Percentiles rank a stretch among this genome's conserved stretches.
These are phyloP conservation scores for Eurois occulta DNA, from an alignment of 2,888 invertebrate genomes.

Conservation along the genomic window DNA sequence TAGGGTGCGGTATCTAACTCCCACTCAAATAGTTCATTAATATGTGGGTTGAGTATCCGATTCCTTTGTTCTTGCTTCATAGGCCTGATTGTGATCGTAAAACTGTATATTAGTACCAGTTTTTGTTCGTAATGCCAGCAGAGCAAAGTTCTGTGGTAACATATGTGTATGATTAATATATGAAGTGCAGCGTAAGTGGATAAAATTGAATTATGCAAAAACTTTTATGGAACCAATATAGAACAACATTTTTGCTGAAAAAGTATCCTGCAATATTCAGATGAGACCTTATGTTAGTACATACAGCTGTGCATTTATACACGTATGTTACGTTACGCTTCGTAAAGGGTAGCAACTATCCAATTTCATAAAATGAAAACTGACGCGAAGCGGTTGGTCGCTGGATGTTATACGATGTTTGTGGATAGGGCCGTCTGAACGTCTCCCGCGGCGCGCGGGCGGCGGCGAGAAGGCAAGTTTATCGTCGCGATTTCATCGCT, in stretches of 20 bases:
- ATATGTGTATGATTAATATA: conserved; percentile 36
- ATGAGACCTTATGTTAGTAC: conserved; percentile 37
- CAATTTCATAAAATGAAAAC: conserved; percentile 69
- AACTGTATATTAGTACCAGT: conserved; percentile 59
- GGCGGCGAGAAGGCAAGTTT: conserved; percentile 72
- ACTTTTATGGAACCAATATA: conserved; percentile 43
- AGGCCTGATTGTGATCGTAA: conserved; percentile 60
- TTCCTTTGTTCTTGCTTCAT: conserved; percentile 64
- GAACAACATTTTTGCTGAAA: conserved; percentile 37
- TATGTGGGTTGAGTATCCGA: conserved; percentile 48
- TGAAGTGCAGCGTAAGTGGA: conserved; percentile 48
- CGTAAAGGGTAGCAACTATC: conserved; percentile 63
- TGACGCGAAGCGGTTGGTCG: conserved; percentile 63
- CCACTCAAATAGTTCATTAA: conserved; percentile 41
- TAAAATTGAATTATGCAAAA: conserved; percentile 54
- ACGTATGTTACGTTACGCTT: conserved; percentile 56
- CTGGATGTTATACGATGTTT: conserved; percentile 63
- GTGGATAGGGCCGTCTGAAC: conserved; percentile 66
- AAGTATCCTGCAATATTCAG: conserved; percentile 49
- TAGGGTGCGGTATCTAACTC: conserved; percentile 37
- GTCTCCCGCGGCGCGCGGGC: conserved; percentile 21
- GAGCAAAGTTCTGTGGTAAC: conserved; percentile 1
- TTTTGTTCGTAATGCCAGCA: conserved; percentile 57
- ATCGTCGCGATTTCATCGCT: conserved; percentile 75
- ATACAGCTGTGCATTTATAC: conserved; percentile 38